Evolutionary conservation across 2,113 vertebrate species (phyloP).

Genomic region (Gracilinanus agilis): DNA sequence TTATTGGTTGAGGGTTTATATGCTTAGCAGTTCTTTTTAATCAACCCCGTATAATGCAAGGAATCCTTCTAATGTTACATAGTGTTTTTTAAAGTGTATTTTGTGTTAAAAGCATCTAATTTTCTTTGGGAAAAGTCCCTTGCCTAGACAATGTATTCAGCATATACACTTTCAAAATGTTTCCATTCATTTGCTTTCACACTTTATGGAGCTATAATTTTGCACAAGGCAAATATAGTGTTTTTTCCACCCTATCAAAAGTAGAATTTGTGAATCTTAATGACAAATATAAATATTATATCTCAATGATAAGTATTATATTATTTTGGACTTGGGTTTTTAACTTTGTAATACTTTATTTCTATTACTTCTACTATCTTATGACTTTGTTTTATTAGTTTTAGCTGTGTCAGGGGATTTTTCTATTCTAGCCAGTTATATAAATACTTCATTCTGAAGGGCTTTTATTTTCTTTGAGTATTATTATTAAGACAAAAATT

Average conservation of each 20-base stretch:
- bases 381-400: not conserved
- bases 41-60: not conserved
- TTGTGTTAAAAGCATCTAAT: not conserved
- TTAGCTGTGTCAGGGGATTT: not conserved
- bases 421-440: not conserved
- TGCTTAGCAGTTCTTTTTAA: not conserved
- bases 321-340: not conserved
- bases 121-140: not conserved
- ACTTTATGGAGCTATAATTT: not conserved
- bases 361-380: not conserved
- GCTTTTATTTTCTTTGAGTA: not conserved
- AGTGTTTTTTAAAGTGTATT: not conserved
- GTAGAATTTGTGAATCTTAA: not conserved
- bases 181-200: not conserved
- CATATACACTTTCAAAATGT: not conserved
- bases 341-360: not conserved
- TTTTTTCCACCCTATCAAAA: not conserved
- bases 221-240: not conserved
- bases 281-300: not conserved
- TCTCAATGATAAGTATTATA: not conserved
- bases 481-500: not conserved
- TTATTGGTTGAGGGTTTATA: not conserved
- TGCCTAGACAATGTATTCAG: not conserved
- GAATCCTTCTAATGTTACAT: not conserved
- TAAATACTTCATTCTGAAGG: not conserved